Evolutionary conservation across 2,113 vertebrate species (phyloP), one percentile per base, ranked within the genome.

Genomic region (Mirza zaza): DNA sequence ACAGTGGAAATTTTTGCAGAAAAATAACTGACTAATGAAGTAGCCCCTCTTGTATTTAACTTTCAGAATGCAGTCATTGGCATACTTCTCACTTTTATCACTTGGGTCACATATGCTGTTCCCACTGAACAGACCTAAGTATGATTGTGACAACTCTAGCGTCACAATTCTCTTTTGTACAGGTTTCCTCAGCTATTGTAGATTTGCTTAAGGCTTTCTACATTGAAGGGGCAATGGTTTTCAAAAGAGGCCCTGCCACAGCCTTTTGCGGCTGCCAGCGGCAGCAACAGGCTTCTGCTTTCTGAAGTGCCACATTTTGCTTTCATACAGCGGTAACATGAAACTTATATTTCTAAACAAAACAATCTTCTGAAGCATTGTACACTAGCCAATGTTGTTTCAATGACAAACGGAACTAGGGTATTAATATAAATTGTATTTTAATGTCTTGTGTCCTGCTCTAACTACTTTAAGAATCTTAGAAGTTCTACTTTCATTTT

Each of bases 381-480:
- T 36, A 88, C 32, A 87, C 10, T 12, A 65, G 1, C 2, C 67
- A 90, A 50, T 77, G 8, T 13, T 25, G 12, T 63, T 91, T 50
- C 71, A 93, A 4, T 84, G 45, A 87, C 90, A 97, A 81, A 65
- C 94, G 61, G 82, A 71, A 93, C 29, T 42, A 96, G 32, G 52
- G 52, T 71, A 70, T 65, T 83, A 93, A 82, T 71, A 42, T 86
- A 97, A 96, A 71, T 94, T 93, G 68, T 65, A 55, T 65, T 91
- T 95, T 96, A 98, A 48, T 91, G 77, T 48, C 5, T 87, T 96
- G 39, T 36, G 73, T 96, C 70, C 50, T 93, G 77, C 32, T 82
- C 55, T 92, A 88, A 91, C 87, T 42, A 97, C 36, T 70, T 94
- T 15, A 79, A 61, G 95, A 93, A 96, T 59, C 85, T 95, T 92